Evolutionary conservation across 2,113 vertebrate species (phyloP), one percentile per base, ranked within the genome.

Genomic region (Spea bombifrons): DNA sequence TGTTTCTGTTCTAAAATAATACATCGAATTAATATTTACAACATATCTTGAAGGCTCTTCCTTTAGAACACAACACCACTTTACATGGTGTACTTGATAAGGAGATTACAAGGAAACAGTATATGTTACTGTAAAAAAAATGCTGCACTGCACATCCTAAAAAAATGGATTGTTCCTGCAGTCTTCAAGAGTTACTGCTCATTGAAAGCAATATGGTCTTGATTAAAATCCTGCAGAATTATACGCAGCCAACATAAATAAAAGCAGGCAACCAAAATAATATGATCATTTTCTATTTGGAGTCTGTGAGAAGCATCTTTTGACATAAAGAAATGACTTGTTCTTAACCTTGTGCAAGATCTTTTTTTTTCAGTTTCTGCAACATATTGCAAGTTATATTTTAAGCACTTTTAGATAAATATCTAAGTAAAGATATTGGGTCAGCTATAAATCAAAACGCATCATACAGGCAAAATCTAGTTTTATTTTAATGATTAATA

Each of bases 151-250:
- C 63, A 73, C 66, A 66, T 73, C 44, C 49, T n/a, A 2, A 45
- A 53, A 53, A 59, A 59, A 73, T 65, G 63, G 59, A 80, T 73
- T 73, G 77, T 80, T 49, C 70, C 77, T 80, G 77, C 77, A 73
- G 77, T 73, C 77, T 66, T 49, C 7, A 57, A 55, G 70, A 80
- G 50, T 80, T 80, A 80, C 77, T 80, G 77, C 50, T 16, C 43
- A 80, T 73, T 66, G 70, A 80, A 73, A 80, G 71, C 77, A 80
- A 73, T 80, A 80, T 73, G 70, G 50, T 59, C 64, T 73, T 80
- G 77, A 80, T 80, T 80, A 80, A 80, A 80, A 80, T 80, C 70
- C 77, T 80, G 77, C 77, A 80, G 70, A 80, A 80, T 80, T 73
- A 80, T 46, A 80, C 17, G 55, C 63, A 57, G 70, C 59, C 71